Conservation (phyloP, 2,797 vertebrate genomes). For the Myioborus miniatus region DNA sequence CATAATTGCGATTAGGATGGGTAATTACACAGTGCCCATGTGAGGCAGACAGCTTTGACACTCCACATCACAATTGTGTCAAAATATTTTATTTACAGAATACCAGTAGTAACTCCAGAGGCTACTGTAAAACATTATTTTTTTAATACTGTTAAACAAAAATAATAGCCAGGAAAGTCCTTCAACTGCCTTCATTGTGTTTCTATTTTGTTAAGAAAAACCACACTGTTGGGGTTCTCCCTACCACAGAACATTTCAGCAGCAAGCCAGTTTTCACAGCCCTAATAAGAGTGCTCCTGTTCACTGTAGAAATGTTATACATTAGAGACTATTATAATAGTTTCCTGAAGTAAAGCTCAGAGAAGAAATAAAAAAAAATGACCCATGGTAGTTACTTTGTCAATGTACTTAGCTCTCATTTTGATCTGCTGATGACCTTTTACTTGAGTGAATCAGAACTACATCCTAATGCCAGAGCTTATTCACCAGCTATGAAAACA, state of each 20-base stretch:
- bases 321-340: background rate
- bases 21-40: constrained; percentile 58
- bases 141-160: background rate
- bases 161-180: constrained; percentile 16
- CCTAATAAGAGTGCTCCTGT: background rate
- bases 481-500: constrained; percentile 41
- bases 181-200: background rate
- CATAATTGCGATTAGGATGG: constrained; percentile 59
- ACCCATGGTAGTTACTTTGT: background rate
- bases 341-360: background rate
- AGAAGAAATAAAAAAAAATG: background rate
- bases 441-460: constrained; percentile 48
- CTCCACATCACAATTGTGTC: constrained; percentile 39
- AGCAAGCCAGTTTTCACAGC: background rate
- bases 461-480: constrained; percentile 8
- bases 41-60: constrained; percentile 45
- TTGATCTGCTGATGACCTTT: constrained; percentile 52
- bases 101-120: constrained; percentile 21
- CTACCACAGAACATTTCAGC: background rate
- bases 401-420: constrained; percentile 45
- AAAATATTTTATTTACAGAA: constrained; percentile 67
- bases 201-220: background rate
- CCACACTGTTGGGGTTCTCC: background rate
- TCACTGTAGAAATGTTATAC: background rate
- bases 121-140: background rate